Evolutionary conservation across 2,888 invertebrate genomes (phyloP).

Genomic region (Acleris literana): DNA sequence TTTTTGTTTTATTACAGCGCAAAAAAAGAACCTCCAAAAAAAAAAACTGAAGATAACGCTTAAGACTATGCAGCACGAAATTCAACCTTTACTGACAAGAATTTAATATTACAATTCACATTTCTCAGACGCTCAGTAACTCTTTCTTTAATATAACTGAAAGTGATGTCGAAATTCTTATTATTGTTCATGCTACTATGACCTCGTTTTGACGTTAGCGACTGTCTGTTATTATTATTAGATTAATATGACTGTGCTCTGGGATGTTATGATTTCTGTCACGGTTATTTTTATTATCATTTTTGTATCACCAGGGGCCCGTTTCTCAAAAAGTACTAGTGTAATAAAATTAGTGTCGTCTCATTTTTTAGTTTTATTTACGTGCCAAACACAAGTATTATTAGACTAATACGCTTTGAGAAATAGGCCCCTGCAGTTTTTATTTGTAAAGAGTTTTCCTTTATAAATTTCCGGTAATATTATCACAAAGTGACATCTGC

Average conservation of each 20-base stretch:
- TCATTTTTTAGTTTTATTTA: no score
- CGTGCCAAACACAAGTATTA: no score
- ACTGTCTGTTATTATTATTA: neutral
- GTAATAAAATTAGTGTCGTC: no score
- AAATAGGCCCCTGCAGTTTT: neutral
- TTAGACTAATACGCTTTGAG: no score
- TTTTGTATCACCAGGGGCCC: conserved; percentile 4
- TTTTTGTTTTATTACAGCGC: conserved; percentile 29
- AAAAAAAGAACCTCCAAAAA: conserved; percentile 32
- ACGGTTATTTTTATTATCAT: conserved; percentile 2
- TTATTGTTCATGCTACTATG: neutral
- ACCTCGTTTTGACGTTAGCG: neutral
- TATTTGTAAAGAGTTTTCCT: neutral
- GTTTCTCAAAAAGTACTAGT: no score
- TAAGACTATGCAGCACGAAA: conserved; percentile 20
- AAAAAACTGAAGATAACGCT: conserved; percentile 26
- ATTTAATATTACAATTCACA: conserved; percentile 15
- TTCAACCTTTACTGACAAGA: conserved; percentile 12
- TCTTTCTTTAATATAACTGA: conserved; percentile 3
- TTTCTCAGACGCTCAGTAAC: conserved; percentile 13
- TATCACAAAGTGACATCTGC: neutral
- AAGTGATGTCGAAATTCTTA: neutral
- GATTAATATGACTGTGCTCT: neutral
- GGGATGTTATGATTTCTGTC: conserved; percentile 1
- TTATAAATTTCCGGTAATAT: neutral